These are phyloP conservation scores for Upupa epops DNA, from an alignment of 2,113 vertebrate species.

Conservation along the genomic window DNA sequence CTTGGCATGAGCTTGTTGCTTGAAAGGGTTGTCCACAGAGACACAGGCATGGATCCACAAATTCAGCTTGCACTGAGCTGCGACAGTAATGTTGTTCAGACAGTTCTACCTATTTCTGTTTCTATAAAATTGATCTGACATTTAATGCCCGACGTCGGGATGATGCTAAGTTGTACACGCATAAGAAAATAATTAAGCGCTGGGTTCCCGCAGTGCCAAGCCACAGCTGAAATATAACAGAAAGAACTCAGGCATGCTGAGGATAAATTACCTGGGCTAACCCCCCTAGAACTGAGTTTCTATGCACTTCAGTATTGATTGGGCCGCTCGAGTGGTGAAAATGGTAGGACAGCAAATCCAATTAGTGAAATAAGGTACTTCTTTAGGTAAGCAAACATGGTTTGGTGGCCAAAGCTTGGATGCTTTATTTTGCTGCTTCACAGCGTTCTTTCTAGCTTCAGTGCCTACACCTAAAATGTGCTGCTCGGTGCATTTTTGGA, in stretches of 20 bases:
- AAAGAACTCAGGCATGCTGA: not conserved
- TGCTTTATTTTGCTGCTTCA: not conserved
- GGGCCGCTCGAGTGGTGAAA: not conserved
- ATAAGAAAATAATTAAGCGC: not conserved
- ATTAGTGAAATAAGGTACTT: not conserved
- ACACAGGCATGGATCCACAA: not conserved
- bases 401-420: not conserved
- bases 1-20: not conserved
- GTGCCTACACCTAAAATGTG: not conserved
- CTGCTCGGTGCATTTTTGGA: not conserved
- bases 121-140: not conserved
- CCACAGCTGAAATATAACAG: not conserved
- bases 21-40: not conserved
- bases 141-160: not conserved
- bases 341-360: slow-evolving; percentile 1
- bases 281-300: not conserved
- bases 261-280: not conserved
- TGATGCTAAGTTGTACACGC: not conserved
- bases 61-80: not conserved
- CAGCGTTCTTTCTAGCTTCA: not conserved
- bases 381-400: not conserved
- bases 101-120: not conserved
- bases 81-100: not conserved
- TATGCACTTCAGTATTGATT: not conserved
- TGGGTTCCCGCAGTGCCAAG: not conserved